A percentile compares a stretch with the other conserved stretches of the same genome.
These are phyloP conservation scores for Ricordea florida DNA, from an alignment of 92 coral and sea anemone species.

Conservation along the genomic window DNA sequence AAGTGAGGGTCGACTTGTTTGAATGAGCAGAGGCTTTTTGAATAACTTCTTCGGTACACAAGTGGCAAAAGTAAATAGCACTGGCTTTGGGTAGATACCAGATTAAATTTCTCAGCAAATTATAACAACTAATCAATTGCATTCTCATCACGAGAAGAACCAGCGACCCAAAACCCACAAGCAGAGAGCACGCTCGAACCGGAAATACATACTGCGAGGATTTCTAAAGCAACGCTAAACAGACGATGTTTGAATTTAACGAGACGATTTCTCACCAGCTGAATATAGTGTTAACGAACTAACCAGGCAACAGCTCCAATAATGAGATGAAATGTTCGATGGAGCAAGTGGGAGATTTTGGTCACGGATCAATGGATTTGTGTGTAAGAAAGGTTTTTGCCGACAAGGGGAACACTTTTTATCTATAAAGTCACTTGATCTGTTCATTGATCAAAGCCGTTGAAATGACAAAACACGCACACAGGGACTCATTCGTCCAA, in stretches of 20 bases:
- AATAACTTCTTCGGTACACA: conserved; percentile 3
- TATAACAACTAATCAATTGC: conserved; percentile 2
- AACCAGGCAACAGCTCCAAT: not conserved
- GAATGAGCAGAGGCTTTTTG: not conserved
- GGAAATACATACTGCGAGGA: conserved; percentile 16
- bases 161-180: not conserved
- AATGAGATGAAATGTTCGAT: not conserved
- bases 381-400: too few species aligned
- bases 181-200: too few species aligned
- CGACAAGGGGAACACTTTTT: too few species aligned
- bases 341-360: not conserved
- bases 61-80: conserved; percentile 28
- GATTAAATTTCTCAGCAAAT: conserved; percentile 33
- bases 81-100: conserved; percentile 19
- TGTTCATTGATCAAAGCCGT: not conserved
- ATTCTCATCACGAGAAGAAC: not conserved
- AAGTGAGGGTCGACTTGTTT: conserved; percentile 11
- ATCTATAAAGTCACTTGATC: conserved; percentile 1
- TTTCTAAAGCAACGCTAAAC: not conserved
- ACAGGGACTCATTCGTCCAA: conserved; percentile 13
- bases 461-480: not conserved
- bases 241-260: not conserved
- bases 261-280: conserved; percentile 4
- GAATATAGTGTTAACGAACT: not conserved
- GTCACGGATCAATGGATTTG: too few species aligned